Base-by-base conservation (phyloP, 2,797 vertebrate species). In the Leptodactylus fallax region DNA sequence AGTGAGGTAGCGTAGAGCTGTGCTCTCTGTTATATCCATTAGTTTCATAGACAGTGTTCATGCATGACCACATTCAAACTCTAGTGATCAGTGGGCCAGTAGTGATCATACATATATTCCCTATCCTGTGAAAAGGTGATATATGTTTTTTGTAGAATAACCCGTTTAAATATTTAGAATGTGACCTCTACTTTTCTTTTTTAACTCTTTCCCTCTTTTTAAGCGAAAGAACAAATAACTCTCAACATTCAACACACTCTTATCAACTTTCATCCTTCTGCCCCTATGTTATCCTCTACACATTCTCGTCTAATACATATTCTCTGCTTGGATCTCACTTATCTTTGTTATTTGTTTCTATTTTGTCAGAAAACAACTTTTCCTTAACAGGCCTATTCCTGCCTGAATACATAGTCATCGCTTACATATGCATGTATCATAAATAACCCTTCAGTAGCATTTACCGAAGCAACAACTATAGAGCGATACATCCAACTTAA, bases 351-450 rank as follows among this genome's bases (percentile, higher is more conserved):
- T 53, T 81, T 65, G 72, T 53, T 76, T 53, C 74, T 14, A n/a
- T 51, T 51, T 51, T 58, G 49, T 77, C 74, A 77, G 21, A 77
- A 77, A 77, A 23, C 72, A 76, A 13, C 47, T 19, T 12, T 23
- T 53, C 25, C 27, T 19, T 77, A 77, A 77, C 74, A 53, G 49
- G 74, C n/a, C 74, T 77, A 25, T 53, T 51, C 74, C 47, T 77
- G 74, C 49, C 74, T 77, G 49, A 77, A 10, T 77, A 53, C 7
- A 19, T 53, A 77, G 49, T 77, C 74, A 53, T 77, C 49, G 53
- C 47, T 77, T 51, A 77, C 12, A n/a, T 51, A n/a, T 49, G 72
- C 47, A 53, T 13, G 47, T 23, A 53, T 77, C 71, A 36, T 6
- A 58, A 58, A 6, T 58, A 19, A 58, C 45, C 71, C 49, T 74